Evolutionary conservation across 2,888 invertebrate species (phyloP), one percentile per base, ranked within the genome.

Genomic region (Scaeva pyrastri): DNA sequence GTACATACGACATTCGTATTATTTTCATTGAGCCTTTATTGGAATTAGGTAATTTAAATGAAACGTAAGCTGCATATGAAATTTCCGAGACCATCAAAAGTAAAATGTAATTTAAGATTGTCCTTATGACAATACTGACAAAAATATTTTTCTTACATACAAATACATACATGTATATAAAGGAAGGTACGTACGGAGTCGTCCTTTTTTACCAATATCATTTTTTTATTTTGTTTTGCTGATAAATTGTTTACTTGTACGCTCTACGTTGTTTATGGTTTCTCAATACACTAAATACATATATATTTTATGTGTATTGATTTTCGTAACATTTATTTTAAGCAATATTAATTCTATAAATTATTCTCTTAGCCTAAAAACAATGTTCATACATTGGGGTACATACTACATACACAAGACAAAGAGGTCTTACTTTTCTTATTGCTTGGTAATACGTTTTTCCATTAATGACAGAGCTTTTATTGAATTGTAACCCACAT

Each of bases 401-500:
- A 19, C 19, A 16, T 19, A 50, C 1, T 11, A 10, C 39, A 39
- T 11, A 39, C 39, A 39, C 3, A 39, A 39, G 8, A 50, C 2
- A 8, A 39, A 8, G 21, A 21, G 39, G 19, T 60, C 31, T 31
- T 31, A 31, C 31, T 31, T 31, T 31, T 31, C 31, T 26, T 48
- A 52, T 50, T 39, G 52, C 39, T 39, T 39, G 21, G 31, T 19
- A 52, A 50, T 21, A 68, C 19, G 19, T 58, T 58, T 60, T 62
- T 55, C 14, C 50, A 41, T 58, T 43, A 66, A 79, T 71, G 70
- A 48, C 50, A 75, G 21, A 21, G 48, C 26, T 64, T 72, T 60
- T 79, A 84, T 84, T 84, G 84, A 84, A 84, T 84, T 84, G 14
- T 19, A 50, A 31, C 21, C 71, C 39, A 64, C 79, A 79, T 84